Base-by-base conservation (phyloP, 1,140 invertebrate species). In the Drosophila azteca region DNA sequence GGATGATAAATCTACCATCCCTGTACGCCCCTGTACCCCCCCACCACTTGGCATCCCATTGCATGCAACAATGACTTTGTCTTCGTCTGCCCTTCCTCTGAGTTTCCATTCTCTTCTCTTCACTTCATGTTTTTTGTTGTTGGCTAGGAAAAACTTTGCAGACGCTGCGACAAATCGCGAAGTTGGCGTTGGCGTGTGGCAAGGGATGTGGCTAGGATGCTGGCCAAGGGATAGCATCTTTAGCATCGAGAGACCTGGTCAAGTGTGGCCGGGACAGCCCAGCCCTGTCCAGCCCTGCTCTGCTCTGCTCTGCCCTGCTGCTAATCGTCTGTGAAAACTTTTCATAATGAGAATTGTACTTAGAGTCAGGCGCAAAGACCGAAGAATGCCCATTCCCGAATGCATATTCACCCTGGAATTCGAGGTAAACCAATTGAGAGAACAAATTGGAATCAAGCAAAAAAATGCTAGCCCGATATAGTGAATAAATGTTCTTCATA, bases 91-190 rank as follows among this genome's bases (percentile, higher is more conserved):
- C 6, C 39, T 45, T 8, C 29, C 8, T 66, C 17, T 20, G 17
- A 20, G 17, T 59, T 53, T 26, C 55, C 8, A n/a, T 53, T 46
- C 43, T 55, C 48, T 39, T 13, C 54, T 43, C 44, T 31, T 9
- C 22, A 9, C 17, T 22, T 61, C 29, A 4, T 58, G 26, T 39
- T 59, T 68, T n/a, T 48, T 53, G 55, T 62, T 76, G 53, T 54
- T 48, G 58, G 22, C 9, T 13, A 13, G 35, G 11, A 54, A 87
- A 87, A 87, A 87, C 83, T 87, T 87, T 87, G 76, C 83, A 87
- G 83, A 87, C 83, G 83, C 75, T 87, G 82, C 79, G 82, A 82
- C 82, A 87, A 87, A 63, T 78, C 80, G 70, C 61, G 59, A 60
- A 50, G 58, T 60, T 35, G 61, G 41, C 17, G 43, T 41, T 60